These are phyloP conservation scores for Achlya flavicornis DNA, from an alignment of 2,888 invertebrate genomes.

Conservation along the genomic window DNA sequence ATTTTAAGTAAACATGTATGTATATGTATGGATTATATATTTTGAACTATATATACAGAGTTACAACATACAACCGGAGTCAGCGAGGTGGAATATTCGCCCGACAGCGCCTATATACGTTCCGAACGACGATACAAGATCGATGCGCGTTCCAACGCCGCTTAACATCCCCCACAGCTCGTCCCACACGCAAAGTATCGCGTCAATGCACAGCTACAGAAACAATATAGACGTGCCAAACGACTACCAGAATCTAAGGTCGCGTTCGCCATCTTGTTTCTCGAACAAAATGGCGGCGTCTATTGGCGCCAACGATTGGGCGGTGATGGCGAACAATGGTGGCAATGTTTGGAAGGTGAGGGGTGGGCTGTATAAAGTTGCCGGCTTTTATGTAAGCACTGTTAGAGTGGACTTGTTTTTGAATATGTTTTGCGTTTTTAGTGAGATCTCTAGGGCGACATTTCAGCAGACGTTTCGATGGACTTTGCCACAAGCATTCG, in stretches of 20 bases:
- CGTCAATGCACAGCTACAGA: constrained; percentile 82
- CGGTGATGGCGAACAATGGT: constrained; percentile 71
- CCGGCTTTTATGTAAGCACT: constrained; percentile 55
- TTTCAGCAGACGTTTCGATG: neutral
- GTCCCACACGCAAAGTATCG: constrained; percentile 80
- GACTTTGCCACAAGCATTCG: neutral
- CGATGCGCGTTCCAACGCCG: constrained; percentile 67
- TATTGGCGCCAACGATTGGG: constrained; percentile 80
- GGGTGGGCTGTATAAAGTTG: constrained; percentile 68
- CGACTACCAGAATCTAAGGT: constrained; percentile 79
- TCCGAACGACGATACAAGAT: constrained; percentile 70
- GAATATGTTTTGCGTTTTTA: constrained; percentile 53
- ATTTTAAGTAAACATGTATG: constrained; percentile 32
- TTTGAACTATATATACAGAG: constrained; percentile 57
- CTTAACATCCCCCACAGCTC: constrained; percentile 77
- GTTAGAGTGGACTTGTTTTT: constrained; percentile 47
- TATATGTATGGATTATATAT: constrained; percentile 36
- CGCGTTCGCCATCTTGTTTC: constrained; percentile 82
- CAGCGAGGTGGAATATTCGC: constrained; percentile 75
- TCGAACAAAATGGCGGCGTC: constrained; percentile 81
- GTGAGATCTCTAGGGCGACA: constrained; percentile 65
- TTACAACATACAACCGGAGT: constrained; percentile 79
- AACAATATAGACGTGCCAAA: constrained; percentile 78
- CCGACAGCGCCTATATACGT: constrained; percentile 81
- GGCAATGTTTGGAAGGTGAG: constrained; percentile 82